phyloP scores from a whole-genome alignment of 2,797 vertebrate species.

The Danio jaintianensis region DNA sequence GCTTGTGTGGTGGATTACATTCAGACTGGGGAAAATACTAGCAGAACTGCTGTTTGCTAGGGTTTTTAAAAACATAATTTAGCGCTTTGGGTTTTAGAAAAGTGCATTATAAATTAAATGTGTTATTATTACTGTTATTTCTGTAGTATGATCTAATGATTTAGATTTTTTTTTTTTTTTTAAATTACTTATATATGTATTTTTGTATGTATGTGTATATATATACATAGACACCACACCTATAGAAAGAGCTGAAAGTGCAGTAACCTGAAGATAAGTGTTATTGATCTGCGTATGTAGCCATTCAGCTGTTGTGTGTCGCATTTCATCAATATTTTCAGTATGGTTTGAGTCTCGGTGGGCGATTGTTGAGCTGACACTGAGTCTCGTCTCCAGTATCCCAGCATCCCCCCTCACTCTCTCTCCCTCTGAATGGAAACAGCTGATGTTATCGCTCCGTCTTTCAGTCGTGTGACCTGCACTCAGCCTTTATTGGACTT shows the following conservation, averaged over 20 bases:
- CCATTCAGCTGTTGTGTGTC: constrained; percentile 63
- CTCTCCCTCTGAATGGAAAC: neutral
- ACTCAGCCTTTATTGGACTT: neutral
- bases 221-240: neutral
- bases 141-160: too few relatives aligned
- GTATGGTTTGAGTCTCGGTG: neutral
- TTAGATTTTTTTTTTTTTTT: too few relatives aligned
- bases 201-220: neutral
- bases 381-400: too few relatives aligned
- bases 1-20: neutral
- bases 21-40: neutral
- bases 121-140: too few relatives aligned
- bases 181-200: too few relatives aligned
- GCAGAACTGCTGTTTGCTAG: neutral
- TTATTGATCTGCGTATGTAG: constrained; percentile 70
- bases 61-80: neutral
- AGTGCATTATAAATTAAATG: neutral
- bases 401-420: too few relatives aligned
- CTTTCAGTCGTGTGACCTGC: neutral
- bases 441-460: neutral
- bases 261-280: constrained; percentile 62
- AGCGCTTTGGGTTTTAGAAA: neutral
- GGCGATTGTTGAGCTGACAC: neutral
- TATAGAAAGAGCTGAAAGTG: neutral
- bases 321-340: constrained; percentile 78